Evolutionary conservation across 2,113 vertebrate genomes (phyloP).

Genomic region (Phrynosoma platyrhinos): DNA sequence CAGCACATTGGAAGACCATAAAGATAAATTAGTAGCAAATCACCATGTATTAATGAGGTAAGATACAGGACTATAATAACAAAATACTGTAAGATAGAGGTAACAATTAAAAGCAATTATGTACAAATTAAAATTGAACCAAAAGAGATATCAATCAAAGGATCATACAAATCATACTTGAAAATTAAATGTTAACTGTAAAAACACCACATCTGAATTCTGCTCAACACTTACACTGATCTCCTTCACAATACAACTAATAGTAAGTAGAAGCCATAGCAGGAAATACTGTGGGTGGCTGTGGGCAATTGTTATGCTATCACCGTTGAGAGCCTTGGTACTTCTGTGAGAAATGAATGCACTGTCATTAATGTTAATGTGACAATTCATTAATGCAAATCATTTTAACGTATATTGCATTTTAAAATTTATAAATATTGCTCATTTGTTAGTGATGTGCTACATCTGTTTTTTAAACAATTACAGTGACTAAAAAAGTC

Average conservation of each 20-base stretch:
- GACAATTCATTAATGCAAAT: no score
- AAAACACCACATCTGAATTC: neutral
- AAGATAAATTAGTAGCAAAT: neutral
- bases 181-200: slow-evolving; percentile 13
- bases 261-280: neutral
- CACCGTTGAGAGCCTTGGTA: no score
- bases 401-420: no score
- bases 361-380: no score
- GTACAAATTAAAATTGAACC: neutral
- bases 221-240: neutral
- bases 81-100: neutral
- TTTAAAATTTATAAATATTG: no score
- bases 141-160: slow-evolving; percentile 4
- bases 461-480: no score
- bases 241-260: slow-evolving; percentile 5
- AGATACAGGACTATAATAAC: neutral
- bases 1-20: neutral
- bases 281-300: neutral
- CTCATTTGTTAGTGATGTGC: no score
- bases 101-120: neutral
- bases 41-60: neutral
- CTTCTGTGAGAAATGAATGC: no score
- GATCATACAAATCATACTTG: neutral
- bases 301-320: neutral
- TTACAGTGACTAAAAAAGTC: no score